These are phyloP conservation scores for Homarus americanus DNA, from an alignment of 1,140 invertebrate genomes.

Conservation along the genomic window DNA sequence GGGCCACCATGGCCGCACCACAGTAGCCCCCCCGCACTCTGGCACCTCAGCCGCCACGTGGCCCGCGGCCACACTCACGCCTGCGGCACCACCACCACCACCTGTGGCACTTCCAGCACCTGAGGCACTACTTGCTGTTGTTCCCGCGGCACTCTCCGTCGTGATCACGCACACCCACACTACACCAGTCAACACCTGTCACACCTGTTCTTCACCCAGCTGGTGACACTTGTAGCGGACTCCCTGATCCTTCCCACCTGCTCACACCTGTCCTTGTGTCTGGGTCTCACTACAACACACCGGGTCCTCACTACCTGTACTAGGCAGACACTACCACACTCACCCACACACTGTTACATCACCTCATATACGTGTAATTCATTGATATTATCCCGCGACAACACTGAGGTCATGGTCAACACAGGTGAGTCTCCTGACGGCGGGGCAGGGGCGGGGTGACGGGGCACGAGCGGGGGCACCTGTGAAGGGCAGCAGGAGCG, in stretches of 20 bases:
- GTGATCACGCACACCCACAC: not conserved
- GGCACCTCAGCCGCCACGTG: slow-evolving; percentile 47
- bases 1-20: slow-evolving; percentile 42
- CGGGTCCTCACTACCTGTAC: not conserved
- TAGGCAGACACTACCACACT: not conserved
- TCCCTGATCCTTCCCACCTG: not conserved
- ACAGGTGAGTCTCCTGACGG: not conserved
- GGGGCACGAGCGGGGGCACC: not conserved
- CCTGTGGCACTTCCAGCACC: not conserved
- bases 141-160: not conserved
- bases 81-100: not conserved
- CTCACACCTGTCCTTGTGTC: not conserved
- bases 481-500: slow-evolving; percentile 4
- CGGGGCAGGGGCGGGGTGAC: not conserved
- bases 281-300: not conserved
- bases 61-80: slow-evolving; percentile 22
- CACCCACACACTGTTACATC: not conserved
- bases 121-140: not conserved
- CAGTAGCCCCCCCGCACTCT: slow-evolving; percentile 16
- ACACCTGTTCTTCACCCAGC: not conserved
- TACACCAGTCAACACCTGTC: not conserved
- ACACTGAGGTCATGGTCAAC: not conserved
- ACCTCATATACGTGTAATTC: not conserved
- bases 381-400: not conserved
- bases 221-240: not conserved